Base-by-base conservation (phyloP, 2,113 vertebrate species). In the Meriones unguiculatus region DNA sequence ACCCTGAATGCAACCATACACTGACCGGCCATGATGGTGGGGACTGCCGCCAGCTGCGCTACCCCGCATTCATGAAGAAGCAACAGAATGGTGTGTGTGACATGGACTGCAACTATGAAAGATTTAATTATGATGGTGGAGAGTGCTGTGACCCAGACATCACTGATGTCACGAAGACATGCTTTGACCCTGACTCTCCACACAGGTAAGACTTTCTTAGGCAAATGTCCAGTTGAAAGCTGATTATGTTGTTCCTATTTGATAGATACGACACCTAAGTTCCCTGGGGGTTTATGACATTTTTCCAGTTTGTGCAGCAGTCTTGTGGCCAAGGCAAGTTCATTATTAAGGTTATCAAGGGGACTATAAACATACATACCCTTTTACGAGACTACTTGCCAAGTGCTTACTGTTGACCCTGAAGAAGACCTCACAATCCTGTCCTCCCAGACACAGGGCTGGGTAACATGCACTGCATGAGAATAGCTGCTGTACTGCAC, bases 81-180 rank as follows among this genome's bases (percentile, higher is more conserved):
- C 99, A 99, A 93, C 99, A 99, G 70, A 99, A 99, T 0, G 99
- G 99, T 0, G 97, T 99, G 82, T 99, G 99, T 5, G 99, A 99
- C 98, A 99, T 99, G 96, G 99, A 99, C 98, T 99, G 99, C 98
- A 99, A 99, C 98, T 99, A 98, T 0, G 99, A 99, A 88, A 98
- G 98, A 67, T 99, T 99, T 98, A 98, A 98, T 98, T 99, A 99
- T 0, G 99, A 99, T 85, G 99, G 98, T 0, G 99, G 99, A 6
- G 99, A 99, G 93, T 99, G 99, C 98, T 99, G 99, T 97, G 99
- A 99, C 97, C 99, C 99, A 0, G 99, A 99, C 64, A 98, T 99
- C 98, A 99, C 99, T 0, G 99, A 99, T n/a, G 99, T 99, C 98
- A 99, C 99, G 96, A 99, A 99, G 98, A 99, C 99, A 0, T 99